These are phyloP conservation scores for Pelecanus crispus DNA, from an alignment of 2,113 vertebrate species.

Conservation along the genomic window DNA sequence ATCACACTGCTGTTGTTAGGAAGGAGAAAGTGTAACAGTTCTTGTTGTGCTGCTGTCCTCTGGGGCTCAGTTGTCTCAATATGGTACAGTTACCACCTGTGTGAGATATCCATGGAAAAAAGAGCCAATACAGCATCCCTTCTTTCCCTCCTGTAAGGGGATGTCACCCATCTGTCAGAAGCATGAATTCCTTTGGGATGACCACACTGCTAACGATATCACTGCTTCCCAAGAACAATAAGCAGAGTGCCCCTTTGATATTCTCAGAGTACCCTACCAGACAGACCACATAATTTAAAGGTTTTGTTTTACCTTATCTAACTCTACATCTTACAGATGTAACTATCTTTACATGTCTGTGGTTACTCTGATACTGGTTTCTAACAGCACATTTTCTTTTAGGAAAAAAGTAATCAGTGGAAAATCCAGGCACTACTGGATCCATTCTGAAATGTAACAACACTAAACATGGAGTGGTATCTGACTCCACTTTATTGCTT, in stretches of 20 bases:
- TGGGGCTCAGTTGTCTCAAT: neutral
- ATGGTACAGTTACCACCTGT: neutral
- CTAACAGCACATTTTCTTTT: neutral
- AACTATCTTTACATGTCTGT: neutral
- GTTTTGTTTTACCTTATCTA: neutral
- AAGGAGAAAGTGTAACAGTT: neutral
- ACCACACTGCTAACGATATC: rapidly evolving
- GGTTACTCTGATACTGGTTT: neutral
- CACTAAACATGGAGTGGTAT: neutral
- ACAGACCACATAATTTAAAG: neutral
- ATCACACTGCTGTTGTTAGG: neutral
- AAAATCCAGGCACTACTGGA: neutral
- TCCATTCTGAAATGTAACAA: neutral
- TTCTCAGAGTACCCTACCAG: neutral
- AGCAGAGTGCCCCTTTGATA: neutral
- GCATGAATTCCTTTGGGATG: neutral
- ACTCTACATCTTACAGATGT: neutral
- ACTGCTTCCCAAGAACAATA: neutral
- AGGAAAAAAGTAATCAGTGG: neutral
- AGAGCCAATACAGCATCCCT: neutral
- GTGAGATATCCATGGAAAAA: neutral
- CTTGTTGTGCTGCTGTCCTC: neutral
- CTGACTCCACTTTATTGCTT: neutral
- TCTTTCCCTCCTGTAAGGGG: neutral
- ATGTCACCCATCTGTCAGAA: neutral